A percentile compares a stretch with the other conserved stretches of the same genome.
Evolutionary conservation across 2,113 vertebrate species (phyloP).

Genomic region (Aspiorhynchus laticeps): DNA sequence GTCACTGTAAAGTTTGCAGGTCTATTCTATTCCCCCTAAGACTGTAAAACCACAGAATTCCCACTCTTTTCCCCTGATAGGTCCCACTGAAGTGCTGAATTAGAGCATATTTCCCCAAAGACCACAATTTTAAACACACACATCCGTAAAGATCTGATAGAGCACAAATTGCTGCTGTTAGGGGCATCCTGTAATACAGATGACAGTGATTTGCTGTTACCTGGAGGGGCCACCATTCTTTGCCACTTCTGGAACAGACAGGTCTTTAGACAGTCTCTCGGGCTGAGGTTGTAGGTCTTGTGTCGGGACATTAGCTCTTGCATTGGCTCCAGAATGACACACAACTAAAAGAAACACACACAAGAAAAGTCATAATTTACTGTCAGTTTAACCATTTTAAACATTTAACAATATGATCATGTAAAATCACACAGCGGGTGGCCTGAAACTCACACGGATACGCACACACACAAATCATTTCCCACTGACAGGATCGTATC

Average conservation of each 20-base stretch:
- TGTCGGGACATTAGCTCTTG: constrained; percentile 99
- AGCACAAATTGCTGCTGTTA: neutral
- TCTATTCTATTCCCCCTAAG: neutral
- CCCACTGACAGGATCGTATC: constrained; percentile 47
- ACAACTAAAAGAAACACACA: constrained; percentile 81
- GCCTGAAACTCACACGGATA: constrained; percentile 3
- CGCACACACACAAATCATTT: constrained; percentile 27
- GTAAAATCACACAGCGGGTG: neutral
- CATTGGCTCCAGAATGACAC: constrained; percentile 99
- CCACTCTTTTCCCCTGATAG: too few relatives aligned
- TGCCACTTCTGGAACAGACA: constrained; percentile 99
- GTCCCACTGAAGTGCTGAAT: neutral
- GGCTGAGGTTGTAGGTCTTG: constrained; percentile 99
- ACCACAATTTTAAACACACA: neutral
- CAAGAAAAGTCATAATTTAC: neutral
- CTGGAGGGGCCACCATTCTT: constrained; percentile 98
- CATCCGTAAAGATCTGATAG: neutral
- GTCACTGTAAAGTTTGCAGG: neutral
- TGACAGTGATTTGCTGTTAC: constrained; percentile 70
- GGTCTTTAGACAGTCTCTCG: constrained; percentile 97
- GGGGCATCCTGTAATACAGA: neutral
- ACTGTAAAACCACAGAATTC: neutral
- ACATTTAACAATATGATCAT: neutral
- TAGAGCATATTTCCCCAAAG: neutral
- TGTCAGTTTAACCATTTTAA: neutral